Conservation (phyloP, 2,888 invertebrate species). For the Eilema depressum region DNA sequence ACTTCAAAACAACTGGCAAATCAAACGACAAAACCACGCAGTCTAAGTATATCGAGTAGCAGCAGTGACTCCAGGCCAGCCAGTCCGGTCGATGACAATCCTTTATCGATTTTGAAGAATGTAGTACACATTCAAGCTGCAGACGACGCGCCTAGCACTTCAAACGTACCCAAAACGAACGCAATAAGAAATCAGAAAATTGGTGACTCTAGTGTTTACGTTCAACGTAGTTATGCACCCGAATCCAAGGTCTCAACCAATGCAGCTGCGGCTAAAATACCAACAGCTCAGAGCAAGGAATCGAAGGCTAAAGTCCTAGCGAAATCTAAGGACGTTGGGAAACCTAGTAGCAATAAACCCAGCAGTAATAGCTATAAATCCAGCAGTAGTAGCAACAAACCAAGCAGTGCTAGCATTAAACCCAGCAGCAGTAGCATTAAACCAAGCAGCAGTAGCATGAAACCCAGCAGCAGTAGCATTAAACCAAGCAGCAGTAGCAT, state of each 20-base stretch:
- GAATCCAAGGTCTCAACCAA: background rate
- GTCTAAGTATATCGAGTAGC: conserved; percentile 39
- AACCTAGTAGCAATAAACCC: background rate
- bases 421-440: background rate
- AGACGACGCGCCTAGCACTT: conserved; percentile 24
- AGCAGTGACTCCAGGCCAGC: conserved; percentile 47
- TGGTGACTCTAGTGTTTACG: conserved; percentile 21
- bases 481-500: background rate
- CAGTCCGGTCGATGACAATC: conserved; percentile 53
- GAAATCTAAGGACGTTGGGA: conserved; percentile 4
- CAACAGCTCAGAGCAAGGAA: background rate
- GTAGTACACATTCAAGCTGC: conserved; percentile 74
- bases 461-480: background rate
- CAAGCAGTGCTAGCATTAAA: background rate
- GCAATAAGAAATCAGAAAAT: conserved; percentile 15
- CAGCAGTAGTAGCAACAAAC: background rate
- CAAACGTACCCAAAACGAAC: background rate
- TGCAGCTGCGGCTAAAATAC: background rate
- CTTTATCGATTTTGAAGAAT: conserved; percentile 68
- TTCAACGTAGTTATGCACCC: conserved; percentile 21
- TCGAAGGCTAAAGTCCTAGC: background rate
- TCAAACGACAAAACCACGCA: conserved; percentile 9
- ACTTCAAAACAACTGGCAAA: background rate
- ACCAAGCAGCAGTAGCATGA: background rate
- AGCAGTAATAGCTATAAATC: background rate